Conservation (phyloP, 2,113 vertebrate genomes). For the Helogale parvula region DNA sequence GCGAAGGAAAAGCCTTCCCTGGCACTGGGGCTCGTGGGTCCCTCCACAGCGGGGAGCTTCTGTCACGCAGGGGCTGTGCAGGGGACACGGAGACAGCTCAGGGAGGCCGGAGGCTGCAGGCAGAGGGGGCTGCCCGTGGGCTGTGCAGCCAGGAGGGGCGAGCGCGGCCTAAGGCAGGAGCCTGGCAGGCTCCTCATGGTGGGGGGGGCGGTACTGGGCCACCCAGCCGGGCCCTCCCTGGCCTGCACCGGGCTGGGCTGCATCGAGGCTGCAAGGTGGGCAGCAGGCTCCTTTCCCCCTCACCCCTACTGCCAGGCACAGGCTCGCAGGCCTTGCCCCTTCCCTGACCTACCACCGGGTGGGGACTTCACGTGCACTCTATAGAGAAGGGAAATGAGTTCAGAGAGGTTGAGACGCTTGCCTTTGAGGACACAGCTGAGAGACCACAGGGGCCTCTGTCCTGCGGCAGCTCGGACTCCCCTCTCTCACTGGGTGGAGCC, state of each 20-base stretch:
- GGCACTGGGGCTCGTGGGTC: neutral
- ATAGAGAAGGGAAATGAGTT: neutral
- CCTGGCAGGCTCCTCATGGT: neutral
- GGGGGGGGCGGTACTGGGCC: neutral
- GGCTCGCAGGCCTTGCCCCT: neutral
- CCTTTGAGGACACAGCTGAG: neutral
- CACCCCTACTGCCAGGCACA: rapidly evolving
- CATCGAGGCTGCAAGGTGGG: neutral
- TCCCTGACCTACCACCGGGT: neutral
- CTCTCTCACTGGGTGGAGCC: neutral
- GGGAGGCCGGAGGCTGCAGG: neutral
- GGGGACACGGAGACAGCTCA: neutral
- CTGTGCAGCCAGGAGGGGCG: neutral
- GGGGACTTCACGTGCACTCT: neutral
- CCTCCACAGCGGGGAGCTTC: neutral
- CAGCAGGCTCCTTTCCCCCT: neutral
- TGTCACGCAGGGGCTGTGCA: neutral
- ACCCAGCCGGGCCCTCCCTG: neutral
- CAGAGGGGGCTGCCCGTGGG: neutral
- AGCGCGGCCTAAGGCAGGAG: too few relatives aligned
- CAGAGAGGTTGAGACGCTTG: neutral
- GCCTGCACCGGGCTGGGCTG: neutral
- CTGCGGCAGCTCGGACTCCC: neutral
- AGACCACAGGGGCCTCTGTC: neutral
- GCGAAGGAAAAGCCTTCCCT: neutral